These are phyloP conservation scores for Cryptoleucopteryx plumbea DNA, from an alignment of 2,113 vertebrate species.

Conservation along the genomic window DNA sequence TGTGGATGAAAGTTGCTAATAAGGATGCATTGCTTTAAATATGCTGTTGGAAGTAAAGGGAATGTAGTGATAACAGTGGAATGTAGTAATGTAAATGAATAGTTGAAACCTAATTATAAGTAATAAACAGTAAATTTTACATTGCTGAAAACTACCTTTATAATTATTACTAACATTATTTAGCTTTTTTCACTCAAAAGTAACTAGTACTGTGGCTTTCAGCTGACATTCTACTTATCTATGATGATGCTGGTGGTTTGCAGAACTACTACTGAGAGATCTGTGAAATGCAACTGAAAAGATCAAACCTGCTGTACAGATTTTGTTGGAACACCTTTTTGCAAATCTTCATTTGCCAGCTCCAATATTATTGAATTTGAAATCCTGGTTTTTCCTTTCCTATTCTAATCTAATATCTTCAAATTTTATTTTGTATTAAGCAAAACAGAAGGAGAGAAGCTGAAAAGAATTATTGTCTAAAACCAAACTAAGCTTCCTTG, in stretches of 20 bases:
- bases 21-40: background rate
- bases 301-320: background rate
- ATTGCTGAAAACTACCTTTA: background rate
- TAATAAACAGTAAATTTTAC: background rate
- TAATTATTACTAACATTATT: background rate
- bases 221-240: background rate
- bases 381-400: background rate
- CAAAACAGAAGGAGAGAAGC: background rate
- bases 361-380: background rate
- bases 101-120: background rate
- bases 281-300: background rate
- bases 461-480: background rate
- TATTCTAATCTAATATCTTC: background rate
- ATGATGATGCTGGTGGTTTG: background rate
- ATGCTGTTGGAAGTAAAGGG: background rate
- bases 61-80: background rate
- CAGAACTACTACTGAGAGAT: background rate
- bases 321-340: background rate
- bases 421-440: background rate
- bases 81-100: background rate
- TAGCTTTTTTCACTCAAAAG: background rate
- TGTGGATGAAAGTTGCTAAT: background rate
- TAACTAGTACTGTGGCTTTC: background rate
- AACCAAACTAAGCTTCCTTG: background rate
- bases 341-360: background rate